These are phyloP conservation scores for Halcyon smyrnensis DNA, from an alignment of 2,797 vertebrate genomes.

Conservation along the genomic window DNA sequence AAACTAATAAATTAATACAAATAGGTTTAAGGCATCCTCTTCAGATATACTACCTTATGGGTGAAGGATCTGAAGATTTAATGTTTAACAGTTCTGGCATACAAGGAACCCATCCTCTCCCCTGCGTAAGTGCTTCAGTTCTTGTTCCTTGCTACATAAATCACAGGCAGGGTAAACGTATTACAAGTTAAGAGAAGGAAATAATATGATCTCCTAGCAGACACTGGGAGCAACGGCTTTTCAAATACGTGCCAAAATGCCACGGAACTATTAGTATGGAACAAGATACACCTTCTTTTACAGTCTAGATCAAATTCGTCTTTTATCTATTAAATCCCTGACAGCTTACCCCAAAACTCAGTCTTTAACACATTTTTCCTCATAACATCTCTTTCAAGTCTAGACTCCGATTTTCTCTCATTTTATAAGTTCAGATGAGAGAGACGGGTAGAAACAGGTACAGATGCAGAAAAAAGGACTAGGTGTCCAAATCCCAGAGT, in stretches of 20 bases:
- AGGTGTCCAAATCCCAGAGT: background rate
- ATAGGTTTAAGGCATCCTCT: background rate
- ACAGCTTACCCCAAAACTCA: background rate
- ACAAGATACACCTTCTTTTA: background rate
- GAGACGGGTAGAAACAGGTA: background rate
- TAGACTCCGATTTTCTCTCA: background rate
- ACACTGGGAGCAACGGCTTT: background rate
- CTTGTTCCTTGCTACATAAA: constrained; percentile 45
- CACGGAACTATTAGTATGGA: background rate
- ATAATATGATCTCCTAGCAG: constrained; percentile 49
- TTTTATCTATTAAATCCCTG: background rate
- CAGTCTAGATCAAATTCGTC: background rate
- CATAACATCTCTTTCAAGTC: background rate
- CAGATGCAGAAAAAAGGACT: background rate
- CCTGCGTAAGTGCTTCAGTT: constrained; percentile 28
- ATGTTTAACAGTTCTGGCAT: background rate
- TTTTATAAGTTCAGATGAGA: background rate
- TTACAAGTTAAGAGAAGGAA: constrained; percentile 32
- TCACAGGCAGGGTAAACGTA: constrained; percentile 35
- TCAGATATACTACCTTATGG: background rate
- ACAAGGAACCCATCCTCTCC: background rate
- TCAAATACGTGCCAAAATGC: background rate
- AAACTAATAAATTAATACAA: constrained; percentile 38
- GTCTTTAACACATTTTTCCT: background rate
- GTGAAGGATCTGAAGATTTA: background rate